Conservation (phyloP, 1,140 invertebrate genomes). For the Hylyphantes graminicola region DNA sequence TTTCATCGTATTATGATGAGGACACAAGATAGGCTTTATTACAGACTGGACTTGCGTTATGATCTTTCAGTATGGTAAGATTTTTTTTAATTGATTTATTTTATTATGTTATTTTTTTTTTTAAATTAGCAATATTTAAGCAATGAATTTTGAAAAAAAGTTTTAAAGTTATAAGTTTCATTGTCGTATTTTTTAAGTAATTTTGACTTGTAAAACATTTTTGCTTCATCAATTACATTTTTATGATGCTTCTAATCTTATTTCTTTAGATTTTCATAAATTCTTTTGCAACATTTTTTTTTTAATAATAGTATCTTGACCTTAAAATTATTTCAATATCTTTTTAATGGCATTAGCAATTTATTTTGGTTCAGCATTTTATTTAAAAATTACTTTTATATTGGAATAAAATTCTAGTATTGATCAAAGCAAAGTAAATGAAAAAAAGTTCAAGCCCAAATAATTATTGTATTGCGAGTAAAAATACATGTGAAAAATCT, state of each 20-base stretch:
- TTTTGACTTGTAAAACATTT: neutral
- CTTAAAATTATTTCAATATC: conserved; percentile 27
- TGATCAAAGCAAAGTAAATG: no score
- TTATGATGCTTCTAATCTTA: neutral
- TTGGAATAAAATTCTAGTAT: no score
- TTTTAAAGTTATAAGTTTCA: no score
- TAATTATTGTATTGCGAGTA: no score
- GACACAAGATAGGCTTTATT: conserved; percentile 73
- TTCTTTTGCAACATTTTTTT: no score
- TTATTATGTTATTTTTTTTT: neutral
- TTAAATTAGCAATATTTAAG: neutral
- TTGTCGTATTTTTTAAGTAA: no score
- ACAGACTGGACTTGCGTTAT: conserved; percentile 77
- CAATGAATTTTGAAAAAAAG: no score
- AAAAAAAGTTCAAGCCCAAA: no score
- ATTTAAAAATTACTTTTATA: no score
- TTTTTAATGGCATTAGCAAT: neutral
- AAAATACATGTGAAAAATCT: no score
- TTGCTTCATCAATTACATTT: neutral
- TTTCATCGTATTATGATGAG: conserved; percentile 80
- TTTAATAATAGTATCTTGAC: no score
- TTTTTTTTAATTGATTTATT: conserved; percentile 61
- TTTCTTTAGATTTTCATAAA: neutral
- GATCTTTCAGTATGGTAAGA: conserved; percentile 77
- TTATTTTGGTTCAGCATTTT: no score